Evolutionary conservation across 2,113 vertebrate species (phyloP), one percentile per base, ranked within the genome.

Genomic region (Amphilophus citrinellus): DNA sequence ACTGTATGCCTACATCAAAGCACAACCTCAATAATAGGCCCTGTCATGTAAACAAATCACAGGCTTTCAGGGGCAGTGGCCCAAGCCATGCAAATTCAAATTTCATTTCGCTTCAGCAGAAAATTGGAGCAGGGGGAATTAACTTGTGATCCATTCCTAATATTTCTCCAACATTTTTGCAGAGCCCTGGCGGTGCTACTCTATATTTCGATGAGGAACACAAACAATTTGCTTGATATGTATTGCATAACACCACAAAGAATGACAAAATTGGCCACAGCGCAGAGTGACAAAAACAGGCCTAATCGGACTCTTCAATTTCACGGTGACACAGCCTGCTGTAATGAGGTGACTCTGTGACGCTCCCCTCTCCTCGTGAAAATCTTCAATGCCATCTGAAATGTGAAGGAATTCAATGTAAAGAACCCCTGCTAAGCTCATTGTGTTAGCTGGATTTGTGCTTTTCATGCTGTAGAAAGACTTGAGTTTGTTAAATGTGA

Each of bases 161-260:
- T 93, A 94, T 93, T 93, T 94, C 90, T 83, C 80, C 83, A 81
- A 89, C 91, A 85, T 91, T 94, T 39, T 93, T 94, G 47, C 63
- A 56, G 56, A 85, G 88, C 83, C 73, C 88, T 85, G 83, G 83
- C 59, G 22, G 89, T 87, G 85, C 82, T 84, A 77, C 85, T 89
- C 90, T 88, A 88, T 92, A 92, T 92, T 91, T 91, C 65, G 39
- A 87, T 82, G 76, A 86, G 79, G 89, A 92, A 89, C 77, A 80
- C 90, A 94, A 95, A 95, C 93, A 93, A 94, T 95, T 94, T 94
- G 91, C 92, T 87, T 84, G 92, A 93, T 92, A 93, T 93, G 91
- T 93, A 92, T 93, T 92, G 88, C 91, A 91, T 94, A 93, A 90
- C 79, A 86, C 83, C 78, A 62, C n/a, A 61, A 92, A 94, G 91